phyloP scores from a whole-genome alignment of 1,140 invertebrate genomes.

The Uloborus diversus region DNA sequence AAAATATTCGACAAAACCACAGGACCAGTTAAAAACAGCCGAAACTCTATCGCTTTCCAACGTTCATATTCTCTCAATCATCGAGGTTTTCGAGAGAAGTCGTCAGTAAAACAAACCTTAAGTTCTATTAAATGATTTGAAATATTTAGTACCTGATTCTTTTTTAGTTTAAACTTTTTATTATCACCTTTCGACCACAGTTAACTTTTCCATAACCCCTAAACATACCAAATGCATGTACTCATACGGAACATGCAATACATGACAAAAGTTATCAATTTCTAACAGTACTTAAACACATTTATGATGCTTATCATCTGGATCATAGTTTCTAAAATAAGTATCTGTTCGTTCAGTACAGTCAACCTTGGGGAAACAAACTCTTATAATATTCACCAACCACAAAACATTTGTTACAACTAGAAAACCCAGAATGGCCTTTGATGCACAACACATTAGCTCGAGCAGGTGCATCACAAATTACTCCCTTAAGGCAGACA shows the following conservation, averaged over 20 bases:
- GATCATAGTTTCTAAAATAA: neutral
- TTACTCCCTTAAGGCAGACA: constrained; percentile 64
- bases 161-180: constrained; percentile 3
- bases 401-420: constrained; percentile 4
- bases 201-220: constrained; percentile 58
- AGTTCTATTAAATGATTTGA: constrained; percentile 30
- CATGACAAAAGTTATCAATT: no score
- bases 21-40: constrained; percentile 66
- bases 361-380: neutral
- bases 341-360: no score
- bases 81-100: constrained; percentile 66
- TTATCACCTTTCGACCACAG: constrained; percentile 60
- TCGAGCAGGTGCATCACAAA: constrained; percentile 64
- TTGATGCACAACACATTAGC: constrained; percentile 63
- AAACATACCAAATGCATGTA: constrained; percentile 59
- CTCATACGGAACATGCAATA: constrained; percentile 59
- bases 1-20: constrained; percentile 63
- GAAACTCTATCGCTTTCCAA: constrained; percentile 68
- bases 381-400: neutral
- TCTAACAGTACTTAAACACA: constrained; percentile 55
- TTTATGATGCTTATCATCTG: constrained; percentile 4
- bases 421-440: constrained; percentile 46
- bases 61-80: constrained; percentile 62
- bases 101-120: constrained; percentile 59
- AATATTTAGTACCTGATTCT: constrained; percentile 43